Conservation (phyloP, 2,113 vertebrate genomes). For the Tonatia bakeri region DNA sequence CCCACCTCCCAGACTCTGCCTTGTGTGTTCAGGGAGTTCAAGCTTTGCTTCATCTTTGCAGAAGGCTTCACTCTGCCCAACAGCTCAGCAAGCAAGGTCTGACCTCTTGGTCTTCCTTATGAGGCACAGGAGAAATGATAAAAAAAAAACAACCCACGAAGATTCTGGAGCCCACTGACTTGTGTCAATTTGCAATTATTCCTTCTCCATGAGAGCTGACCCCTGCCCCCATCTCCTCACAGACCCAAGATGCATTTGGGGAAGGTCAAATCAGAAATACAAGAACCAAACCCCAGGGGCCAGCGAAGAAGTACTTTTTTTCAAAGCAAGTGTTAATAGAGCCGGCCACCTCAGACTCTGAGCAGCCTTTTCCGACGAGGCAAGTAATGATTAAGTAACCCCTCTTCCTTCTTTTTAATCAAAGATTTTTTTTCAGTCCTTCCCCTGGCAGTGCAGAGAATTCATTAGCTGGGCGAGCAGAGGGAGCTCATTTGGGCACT, state of each 20-base stretch:
- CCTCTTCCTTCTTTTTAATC: neutral
- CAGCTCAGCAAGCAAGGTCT: neutral
- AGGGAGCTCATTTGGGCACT: neutral
- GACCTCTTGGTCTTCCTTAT: too few relatives aligned
- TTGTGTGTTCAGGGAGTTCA: neutral
- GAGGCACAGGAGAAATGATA: neutral
- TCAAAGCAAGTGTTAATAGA: neutral
- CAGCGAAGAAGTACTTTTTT: neutral
- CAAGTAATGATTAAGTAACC: neutral
- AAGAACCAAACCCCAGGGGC: neutral
- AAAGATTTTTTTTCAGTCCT: neutral
- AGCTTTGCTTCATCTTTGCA: neutral
- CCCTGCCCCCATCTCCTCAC: neutral
- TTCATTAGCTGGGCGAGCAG: neutral
- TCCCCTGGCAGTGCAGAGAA: neutral
- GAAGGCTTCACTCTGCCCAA: neutral
- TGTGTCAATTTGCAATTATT: neutral
- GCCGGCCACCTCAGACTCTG: neutral
- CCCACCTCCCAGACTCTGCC: neutral
- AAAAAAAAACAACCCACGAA: neutral
- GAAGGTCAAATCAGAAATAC: neutral
- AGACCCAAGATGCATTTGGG: neutral
- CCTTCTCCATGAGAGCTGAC: neutral
- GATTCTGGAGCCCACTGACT: neutral
- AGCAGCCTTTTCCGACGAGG: neutral